These are phyloP conservation scores for Cacatua alba DNA, from an alignment of 2,113 vertebrate genomes.

Conservation along the genomic window DNA sequence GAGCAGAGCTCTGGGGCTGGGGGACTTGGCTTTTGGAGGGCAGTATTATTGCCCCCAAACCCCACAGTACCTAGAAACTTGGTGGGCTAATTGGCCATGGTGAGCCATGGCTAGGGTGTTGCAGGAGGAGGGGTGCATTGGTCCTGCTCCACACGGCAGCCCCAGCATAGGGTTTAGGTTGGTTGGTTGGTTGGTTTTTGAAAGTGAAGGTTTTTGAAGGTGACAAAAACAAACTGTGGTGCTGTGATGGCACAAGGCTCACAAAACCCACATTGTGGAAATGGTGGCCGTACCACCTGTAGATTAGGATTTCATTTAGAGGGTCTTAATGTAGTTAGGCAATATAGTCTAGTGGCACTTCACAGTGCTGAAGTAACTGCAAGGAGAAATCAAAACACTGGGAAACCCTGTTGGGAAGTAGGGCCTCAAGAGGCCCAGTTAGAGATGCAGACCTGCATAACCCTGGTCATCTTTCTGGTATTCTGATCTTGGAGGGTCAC, in stretches of 20 bases:
- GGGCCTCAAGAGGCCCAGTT: neutral
- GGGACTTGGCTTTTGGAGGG: neutral
- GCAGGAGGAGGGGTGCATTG: accelerated
- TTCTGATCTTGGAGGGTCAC: neutral
- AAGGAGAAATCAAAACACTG: neutral
- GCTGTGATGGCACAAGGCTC: neutral
- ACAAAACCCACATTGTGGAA: neutral
- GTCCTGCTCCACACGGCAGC: neutral
- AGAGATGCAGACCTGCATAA: neutral
- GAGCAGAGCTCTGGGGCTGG: neutral
- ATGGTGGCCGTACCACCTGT: neutral
- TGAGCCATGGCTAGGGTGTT: neutral
- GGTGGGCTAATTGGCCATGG: neutral
- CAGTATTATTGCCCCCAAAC: accelerated
- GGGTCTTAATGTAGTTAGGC: neutral
- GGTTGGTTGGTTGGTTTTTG: neutral
- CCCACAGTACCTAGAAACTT: accelerated
- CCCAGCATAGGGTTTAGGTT: neutral
- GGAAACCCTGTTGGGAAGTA: neutral
- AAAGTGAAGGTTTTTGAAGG: neutral
- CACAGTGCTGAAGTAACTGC: neutral
- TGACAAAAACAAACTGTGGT: neutral
- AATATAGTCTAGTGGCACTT: neutral
- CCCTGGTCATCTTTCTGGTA: accelerated
- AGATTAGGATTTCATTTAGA: neutral